A percentile compares a stretch with the other conserved stretches of the same genome.
Conservation (phyloP, 2,113 vertebrate genomes). For the Lethenteron reissneri region DNA sequence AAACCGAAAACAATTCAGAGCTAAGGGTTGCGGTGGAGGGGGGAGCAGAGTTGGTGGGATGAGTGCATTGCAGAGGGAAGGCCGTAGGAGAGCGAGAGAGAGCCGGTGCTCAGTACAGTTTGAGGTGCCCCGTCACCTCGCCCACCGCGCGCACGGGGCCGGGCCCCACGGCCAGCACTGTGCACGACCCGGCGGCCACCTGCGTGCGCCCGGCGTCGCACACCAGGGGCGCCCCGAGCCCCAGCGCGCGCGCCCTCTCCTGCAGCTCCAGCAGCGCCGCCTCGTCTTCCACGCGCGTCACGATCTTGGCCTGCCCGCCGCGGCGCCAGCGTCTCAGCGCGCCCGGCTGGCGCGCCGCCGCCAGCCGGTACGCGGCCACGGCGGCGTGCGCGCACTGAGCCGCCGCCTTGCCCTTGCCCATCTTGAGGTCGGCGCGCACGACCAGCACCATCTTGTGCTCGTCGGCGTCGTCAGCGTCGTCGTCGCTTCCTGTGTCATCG, state of each 20-base stretch:
- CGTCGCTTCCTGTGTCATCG: no score
- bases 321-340: neutral
- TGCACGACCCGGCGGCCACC: neutral
- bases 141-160: neutral
- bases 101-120: neutral
- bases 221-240: neutral
- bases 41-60: no score
- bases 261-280: neutral
- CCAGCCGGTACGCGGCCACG: neutral
- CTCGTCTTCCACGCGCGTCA: neutral
- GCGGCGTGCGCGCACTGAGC: neutral
- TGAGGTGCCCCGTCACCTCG: neutral
- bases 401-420: neutral
- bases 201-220: neutral
- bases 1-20: no score
- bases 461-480: neutral
- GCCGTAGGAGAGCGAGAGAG: neutral
- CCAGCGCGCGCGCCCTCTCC: neutral
- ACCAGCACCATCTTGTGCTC: neutral
- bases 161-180: neutral
- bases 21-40: no score
- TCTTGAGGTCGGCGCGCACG: neutral
- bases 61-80: no score
- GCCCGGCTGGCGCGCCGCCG: neutral
- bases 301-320: neutral